These are phyloP conservation scores for Umimayanthus kanabou DNA, from an alignment of 92 coral and sea anemone genomes.

Conservation along the genomic window DNA sequence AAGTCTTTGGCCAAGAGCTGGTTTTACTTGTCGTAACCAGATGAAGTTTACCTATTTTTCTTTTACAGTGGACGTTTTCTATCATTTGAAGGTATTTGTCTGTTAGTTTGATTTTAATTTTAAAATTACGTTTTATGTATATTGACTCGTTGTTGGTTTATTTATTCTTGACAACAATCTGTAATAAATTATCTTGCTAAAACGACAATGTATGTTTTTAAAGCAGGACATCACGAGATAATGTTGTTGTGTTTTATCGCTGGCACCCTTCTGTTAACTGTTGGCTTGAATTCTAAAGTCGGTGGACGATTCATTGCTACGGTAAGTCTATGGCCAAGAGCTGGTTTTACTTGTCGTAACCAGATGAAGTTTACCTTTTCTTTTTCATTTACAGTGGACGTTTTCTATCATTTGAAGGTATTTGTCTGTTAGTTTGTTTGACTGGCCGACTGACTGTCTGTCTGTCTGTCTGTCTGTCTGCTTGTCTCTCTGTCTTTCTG, in stretches of 20 bases:
- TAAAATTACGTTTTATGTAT: no score
- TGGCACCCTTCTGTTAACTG: not conserved
- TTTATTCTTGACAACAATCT: not conserved
- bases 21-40: not conserved
- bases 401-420: no score
- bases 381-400: not conserved
- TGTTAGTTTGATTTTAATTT: no score
- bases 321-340: not conserved
- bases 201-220: not conserved
- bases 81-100: no score
- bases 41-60: not conserved
- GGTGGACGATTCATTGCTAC: not conserved
- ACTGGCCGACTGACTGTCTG: no score
- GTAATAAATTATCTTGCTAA: not conserved
- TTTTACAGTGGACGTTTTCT: not conserved
- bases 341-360: not conserved
- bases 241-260: not conserved
- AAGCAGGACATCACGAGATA: not conserved
- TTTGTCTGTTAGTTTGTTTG: no score
- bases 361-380: not conserved
- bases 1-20: not conserved
- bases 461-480: not conserved
- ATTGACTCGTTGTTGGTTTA: no score
- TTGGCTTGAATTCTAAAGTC: not conserved
- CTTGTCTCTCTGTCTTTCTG: not conserved